Conservation (phyloP, 2,113 vertebrate genomes). For the Rutilus rutilus region DNA sequence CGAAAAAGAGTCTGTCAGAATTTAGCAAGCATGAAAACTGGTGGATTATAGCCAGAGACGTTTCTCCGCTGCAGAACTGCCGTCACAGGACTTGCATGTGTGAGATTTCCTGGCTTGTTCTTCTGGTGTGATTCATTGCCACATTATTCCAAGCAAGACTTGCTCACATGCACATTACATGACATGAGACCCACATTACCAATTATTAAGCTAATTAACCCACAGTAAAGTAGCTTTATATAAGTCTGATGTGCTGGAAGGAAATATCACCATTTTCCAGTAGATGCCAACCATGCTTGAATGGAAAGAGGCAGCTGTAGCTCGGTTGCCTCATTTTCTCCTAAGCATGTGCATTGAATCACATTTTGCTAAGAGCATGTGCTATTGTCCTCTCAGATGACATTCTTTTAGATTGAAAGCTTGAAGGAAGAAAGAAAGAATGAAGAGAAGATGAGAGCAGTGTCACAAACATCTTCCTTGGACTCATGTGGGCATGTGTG, state of each 20-base stretch:
- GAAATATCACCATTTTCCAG: slow-evolving; percentile 14
- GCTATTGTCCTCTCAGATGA: slow-evolving; percentile 27
- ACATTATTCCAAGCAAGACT: slow-evolving; percentile 8
- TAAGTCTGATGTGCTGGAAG: neutral
- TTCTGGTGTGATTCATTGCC: slow-evolving; percentile 7
- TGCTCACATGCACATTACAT: slow-evolving; percentile 13
- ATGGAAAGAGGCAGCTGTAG: neutral
- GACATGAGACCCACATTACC: neutral
- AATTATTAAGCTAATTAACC: slow-evolving; percentile 14
- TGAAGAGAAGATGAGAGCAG: slow-evolving; percentile 12
- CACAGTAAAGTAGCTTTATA: neutral
- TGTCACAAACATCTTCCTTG: slow-evolving; percentile 3
- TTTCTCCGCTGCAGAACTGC: neutral
- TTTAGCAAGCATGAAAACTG: slow-evolving; percentile 16
- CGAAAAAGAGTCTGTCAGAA: slow-evolving; percentile 8
- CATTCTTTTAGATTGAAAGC: slow-evolving; percentile 3
- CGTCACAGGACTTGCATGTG: slow-evolving; percentile 2
- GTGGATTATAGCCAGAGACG: slow-evolving; percentile 13
- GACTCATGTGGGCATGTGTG: neutral
- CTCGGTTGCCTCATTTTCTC: neutral
- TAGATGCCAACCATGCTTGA: neutral
- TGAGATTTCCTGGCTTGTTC: neutral
- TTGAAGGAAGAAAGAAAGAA: neutral
- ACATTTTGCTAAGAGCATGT: neutral
- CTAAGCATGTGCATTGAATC: slow-evolving; percentile 4